phyloP scores from a whole-genome alignment of 2,888 invertebrate genomes.

The Dilophus febrilis region DNA sequence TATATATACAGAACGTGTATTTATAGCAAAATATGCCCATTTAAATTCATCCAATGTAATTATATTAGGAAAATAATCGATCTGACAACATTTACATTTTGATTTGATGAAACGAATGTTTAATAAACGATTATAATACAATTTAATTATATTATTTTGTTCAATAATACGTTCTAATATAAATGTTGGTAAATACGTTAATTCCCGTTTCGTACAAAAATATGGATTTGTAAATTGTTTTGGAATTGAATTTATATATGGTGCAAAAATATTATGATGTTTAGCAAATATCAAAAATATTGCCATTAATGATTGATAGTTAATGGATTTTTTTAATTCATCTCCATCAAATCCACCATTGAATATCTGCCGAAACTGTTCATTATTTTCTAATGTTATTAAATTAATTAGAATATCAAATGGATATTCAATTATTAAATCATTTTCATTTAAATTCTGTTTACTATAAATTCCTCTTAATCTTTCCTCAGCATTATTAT shows the following conservation, averaged over 20 bases:
- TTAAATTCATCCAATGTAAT: constrained; percentile 41
- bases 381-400: constrained; percentile 36
- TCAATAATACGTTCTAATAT: constrained; percentile 35
- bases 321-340: constrained; percentile 24
- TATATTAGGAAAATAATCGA: constrained; percentile 27
- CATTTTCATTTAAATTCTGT: constrained; percentile 34
- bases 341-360: constrained; percentile 23
- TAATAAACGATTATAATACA: constrained; percentile 15
- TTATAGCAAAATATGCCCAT: constrained; percentile 73
- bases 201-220: constrained; percentile 41
- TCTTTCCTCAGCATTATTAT: too few relatives aligned
- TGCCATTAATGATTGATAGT: constrained; percentile 55
- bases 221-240: constrained; percentile 46
- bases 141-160: constrained; percentile 34
- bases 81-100: constrained; percentile 29
- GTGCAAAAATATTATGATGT: constrained; percentile 33
- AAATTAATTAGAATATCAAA: constrained; percentile 40
- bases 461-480: constrained; percentile 44
- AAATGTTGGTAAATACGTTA: constrained; percentile 37
- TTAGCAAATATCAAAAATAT: constrained; percentile 55
- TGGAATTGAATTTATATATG: constrained; percentile 56
- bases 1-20: constrained; percentile 69
- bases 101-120: constrained; percentile 10
- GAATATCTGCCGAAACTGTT: constrained; percentile 34
- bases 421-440: constrained; percentile 43